A percentile compares a stretch with the other conserved stretches of the same genome.
phyloP scores from a whole-genome alignment of 2,113 vertebrate genomes.

The Alaudala cheleensis region DNA sequence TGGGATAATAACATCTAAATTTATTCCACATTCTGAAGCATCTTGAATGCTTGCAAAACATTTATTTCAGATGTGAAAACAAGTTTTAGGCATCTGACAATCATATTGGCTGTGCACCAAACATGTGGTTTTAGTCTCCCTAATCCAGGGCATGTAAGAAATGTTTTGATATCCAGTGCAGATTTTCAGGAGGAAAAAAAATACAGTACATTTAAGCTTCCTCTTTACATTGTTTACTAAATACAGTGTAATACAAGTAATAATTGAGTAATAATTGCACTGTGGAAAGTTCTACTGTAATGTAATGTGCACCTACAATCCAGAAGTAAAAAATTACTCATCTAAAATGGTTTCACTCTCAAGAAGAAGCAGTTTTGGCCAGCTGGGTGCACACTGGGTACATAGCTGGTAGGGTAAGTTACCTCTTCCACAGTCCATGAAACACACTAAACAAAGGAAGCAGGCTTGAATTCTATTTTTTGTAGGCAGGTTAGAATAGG shows the following conservation, averaged over 20 bases:
- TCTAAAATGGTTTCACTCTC: not conserved
- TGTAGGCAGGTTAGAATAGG: not conserved
- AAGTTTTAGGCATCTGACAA: not conserved
- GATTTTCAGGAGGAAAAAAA: conserved; percentile 25
- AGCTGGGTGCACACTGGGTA: not conserved
- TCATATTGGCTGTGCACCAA: not conserved
- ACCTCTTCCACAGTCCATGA: not conserved
- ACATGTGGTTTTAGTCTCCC: not conserved
- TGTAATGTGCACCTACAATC: not conserved
- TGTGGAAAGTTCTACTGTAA: conserved; percentile 12
- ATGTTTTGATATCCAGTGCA: not conserved
- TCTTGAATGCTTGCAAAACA: conserved; percentile 30
- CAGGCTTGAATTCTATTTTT: not conserved
- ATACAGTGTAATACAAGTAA: conserved; percentile 13
- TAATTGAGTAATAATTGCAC: not conserved
- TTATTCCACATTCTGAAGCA: conserved; percentile 56
- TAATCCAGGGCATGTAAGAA: not conserved
- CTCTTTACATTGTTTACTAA: conserved; percentile 9
- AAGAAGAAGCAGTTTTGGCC: not conserved
- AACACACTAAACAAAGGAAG: not conserved
- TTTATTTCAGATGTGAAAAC: not conserved
- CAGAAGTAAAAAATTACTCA: not conserved
- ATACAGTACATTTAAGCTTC: conserved; percentile 13
- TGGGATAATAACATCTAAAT: not conserved
- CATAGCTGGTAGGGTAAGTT: not conserved